phyloP scores from a whole-genome alignment of 2,797 vertebrate species.

The Lemur catta region DNA sequence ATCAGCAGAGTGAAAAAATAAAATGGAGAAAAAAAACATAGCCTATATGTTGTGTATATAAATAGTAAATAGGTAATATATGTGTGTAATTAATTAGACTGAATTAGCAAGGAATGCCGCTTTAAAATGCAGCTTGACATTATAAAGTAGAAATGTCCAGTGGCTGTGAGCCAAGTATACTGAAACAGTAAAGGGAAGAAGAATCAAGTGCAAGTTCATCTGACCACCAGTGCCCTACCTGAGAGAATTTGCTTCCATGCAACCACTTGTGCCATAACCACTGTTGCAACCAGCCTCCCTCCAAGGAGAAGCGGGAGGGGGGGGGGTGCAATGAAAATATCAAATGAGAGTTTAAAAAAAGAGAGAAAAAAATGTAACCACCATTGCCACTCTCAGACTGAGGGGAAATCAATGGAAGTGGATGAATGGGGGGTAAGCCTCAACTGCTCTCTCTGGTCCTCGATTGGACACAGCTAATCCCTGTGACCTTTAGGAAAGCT shows the following conservation, averaged over 20 bases:
- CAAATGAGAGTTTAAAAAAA: background rate
- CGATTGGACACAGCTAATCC: slow-evolving; percentile 61
- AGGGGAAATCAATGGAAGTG: slow-evolving; percentile 46
- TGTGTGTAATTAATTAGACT: background rate
- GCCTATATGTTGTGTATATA: background rate
- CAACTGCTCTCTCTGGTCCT: background rate
- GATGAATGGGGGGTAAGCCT: slow-evolving; percentile 24
- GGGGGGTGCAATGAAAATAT: background rate
- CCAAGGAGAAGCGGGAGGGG: background rate
- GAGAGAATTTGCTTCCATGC: background rate
- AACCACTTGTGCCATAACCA: background rate
- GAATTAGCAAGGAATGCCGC: background rate
- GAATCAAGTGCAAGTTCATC: background rate
- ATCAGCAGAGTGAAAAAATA: background rate
- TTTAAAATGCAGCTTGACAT: background rate
- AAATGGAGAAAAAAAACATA: background rate
- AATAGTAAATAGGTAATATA: background rate
- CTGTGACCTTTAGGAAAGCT: slow-evolving; percentile 69
- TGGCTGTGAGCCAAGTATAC: background rate
- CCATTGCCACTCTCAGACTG: background rate
- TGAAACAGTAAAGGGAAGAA: background rate
- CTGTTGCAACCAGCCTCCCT: background rate
- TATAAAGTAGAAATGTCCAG: background rate
- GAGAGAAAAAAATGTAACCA: background rate
- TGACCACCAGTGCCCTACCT: background rate